phyloP scores from a whole-genome alignment of 2,113 vertebrate species.

The Brachyhypopomus occidentalis region DNA sequence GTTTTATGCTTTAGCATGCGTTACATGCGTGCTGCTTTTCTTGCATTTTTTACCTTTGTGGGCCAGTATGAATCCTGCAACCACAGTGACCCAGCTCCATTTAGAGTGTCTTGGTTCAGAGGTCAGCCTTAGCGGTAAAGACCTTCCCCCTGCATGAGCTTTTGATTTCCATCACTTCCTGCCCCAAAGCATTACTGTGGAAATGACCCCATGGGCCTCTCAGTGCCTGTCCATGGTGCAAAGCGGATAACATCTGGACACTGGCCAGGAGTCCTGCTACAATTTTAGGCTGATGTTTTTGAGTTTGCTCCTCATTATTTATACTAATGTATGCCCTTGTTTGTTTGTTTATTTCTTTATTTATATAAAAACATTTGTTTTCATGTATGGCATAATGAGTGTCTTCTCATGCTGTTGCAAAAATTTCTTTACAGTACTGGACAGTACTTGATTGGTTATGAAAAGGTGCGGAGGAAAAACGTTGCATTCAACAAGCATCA shows the following conservation, averaged over 20 bases:
- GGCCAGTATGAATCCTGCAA: neutral
- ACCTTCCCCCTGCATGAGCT: constrained; percentile 11
- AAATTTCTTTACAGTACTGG: no score
- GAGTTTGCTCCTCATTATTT: neutral
- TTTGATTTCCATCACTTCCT: constrained; percentile 11
- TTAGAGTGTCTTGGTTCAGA: neutral
- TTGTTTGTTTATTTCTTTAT: no score
- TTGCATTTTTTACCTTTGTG: constrained; percentile 2
- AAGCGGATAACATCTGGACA: neutral
- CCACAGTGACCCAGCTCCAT: neutral
- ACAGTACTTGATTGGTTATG: no score
- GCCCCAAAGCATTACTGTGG: neutral
- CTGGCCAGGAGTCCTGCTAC: neutral
- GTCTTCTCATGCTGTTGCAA: no score
- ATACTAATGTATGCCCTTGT: no score
- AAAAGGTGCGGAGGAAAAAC: no score
- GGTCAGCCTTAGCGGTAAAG: neutral
- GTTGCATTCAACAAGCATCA: no score
- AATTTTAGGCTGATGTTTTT: neutral
- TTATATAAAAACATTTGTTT: no score
- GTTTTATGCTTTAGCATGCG: no score
- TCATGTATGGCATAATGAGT: no score
- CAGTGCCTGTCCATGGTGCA: neutral
- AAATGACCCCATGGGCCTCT: constrained; percentile 11
- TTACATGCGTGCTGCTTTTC: neutral